A percentile compares a stretch with the other conserved stretches of the same genome.
phyloP scores from a whole-genome alignment of 2,888 invertebrate species.

The Vandiemenella viatica region DNA sequence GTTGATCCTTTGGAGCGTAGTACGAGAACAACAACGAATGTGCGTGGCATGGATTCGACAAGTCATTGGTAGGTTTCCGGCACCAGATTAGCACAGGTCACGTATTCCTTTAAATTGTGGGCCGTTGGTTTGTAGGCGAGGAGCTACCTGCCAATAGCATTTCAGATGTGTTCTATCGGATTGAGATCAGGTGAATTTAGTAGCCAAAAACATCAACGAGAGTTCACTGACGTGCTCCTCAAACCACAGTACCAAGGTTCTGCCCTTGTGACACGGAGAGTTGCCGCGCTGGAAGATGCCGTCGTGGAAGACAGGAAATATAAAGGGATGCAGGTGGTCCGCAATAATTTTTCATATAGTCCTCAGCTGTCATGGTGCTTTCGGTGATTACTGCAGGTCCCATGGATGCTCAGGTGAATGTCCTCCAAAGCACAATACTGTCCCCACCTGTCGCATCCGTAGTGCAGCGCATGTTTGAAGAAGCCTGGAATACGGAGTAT shows the following conservation, averaged over 20 bases:
- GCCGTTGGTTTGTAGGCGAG: not conserved
- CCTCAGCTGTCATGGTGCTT: not conserved
- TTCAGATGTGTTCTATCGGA: not conserved
- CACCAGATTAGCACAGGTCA: not conserved
- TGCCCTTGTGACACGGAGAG: not conserved
- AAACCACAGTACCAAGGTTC: not conserved
- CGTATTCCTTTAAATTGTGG: not conserved
- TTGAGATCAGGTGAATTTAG: not conserved
- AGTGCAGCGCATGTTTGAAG: too few species aligned
- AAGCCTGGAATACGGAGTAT: too few species aligned
- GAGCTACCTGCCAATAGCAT: too few species aligned
- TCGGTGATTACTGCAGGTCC: too few species aligned
- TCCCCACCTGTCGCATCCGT: too few species aligned
- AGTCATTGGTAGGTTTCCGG: not conserved
- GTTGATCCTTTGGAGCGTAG: not conserved
- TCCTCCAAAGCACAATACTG: too few species aligned
- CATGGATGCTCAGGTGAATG: too few species aligned
- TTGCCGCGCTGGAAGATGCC: not conserved
- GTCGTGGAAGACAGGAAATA: not conserved
- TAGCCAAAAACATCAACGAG: not conserved
- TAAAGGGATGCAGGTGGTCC: not conserved
- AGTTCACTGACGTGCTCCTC: not conserved
- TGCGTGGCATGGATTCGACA: not conserved
- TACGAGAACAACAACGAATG: not conserved
- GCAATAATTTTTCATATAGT: not conserved